Conservation (phyloP, 2,113 vertebrate genomes). For the Bagarius yarrelli region DNA sequence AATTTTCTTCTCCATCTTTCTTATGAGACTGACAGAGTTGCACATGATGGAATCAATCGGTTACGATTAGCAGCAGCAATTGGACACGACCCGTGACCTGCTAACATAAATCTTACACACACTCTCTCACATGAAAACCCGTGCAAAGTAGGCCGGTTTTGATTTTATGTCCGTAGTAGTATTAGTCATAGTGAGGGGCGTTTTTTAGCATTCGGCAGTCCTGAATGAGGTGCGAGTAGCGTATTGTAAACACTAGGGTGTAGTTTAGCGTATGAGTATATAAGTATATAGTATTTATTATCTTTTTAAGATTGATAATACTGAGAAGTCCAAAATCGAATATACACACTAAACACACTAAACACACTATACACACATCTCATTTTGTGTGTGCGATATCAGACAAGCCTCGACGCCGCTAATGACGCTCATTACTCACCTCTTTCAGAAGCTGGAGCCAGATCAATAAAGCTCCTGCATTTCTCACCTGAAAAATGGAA, state of each 20-base stretch:
- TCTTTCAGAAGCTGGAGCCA: slow-evolving; percentile 95
- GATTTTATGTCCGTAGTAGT: neutral
- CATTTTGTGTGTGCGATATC: slow-evolving; percentile 17
- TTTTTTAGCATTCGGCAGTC: neutral
- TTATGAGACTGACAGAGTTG: neutral
- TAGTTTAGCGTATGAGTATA: neutral
- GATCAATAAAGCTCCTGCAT: slow-evolving; percentile 97
- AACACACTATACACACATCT: neutral
- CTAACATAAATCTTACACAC: neutral
- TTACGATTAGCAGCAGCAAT: neutral
- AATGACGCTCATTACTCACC: slow-evolving; percentile 80
- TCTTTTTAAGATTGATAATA: neutral
- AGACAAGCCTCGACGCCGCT: slow-evolving; percentile 30
- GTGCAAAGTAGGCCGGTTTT: neutral
- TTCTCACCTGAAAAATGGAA: slow-evolving; percentile 83
- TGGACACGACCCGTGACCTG: neutral
- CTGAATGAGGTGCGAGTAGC: neutral
- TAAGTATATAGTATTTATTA: too few species aligned
- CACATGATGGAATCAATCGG: neutral
- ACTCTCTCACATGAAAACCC: neutral
- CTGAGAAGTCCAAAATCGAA: neutral
- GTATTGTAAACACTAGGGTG: too few species aligned
- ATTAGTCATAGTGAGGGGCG: neutral
- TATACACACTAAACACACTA: neutral
- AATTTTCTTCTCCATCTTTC: neutral